These are phyloP conservation scores for Hippocampus comes DNA, from an alignment of 2,113 vertebrate genomes.

Conservation along the genomic window DNA sequence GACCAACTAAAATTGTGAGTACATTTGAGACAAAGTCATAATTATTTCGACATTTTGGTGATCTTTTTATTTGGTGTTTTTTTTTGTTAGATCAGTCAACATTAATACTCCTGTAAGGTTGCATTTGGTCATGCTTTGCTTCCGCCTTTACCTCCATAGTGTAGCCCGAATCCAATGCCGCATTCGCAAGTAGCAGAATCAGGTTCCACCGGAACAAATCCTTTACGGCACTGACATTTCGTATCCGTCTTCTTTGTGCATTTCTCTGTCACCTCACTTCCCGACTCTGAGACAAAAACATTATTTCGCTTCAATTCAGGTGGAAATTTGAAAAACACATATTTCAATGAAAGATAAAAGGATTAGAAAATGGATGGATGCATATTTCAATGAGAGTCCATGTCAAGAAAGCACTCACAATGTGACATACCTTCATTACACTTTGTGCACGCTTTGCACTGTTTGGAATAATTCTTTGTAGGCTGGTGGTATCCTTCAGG, in stretches of 20 bases:
- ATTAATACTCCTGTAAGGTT: not conserved
- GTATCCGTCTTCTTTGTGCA: slow-evolving; percentile 26
- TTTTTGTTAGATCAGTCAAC: not conserved
- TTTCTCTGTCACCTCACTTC: accelerated
- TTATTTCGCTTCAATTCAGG: not conserved
- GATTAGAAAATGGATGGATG: no score
- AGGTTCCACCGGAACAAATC: accelerated
- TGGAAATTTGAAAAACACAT: not conserved
- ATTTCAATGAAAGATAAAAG: no score
- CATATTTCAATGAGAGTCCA: not conserved
- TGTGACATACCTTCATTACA: slow-evolving; percentile 19
- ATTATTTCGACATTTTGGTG: no score
- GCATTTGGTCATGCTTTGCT: not conserved
- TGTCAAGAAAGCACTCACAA: not conserved
- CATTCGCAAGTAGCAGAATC: slow-evolving; percentile 43
- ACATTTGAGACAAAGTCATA: no score
- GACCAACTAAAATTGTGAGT: no score
- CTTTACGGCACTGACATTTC: slow-evolving; percentile 36
- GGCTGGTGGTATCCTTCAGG: not conserved
- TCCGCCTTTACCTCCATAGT: slow-evolving; percentile 10
- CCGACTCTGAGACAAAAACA: not conserved
- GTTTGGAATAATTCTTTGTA: accelerated
- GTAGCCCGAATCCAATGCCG: slow-evolving; percentile 21
- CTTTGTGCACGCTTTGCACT: not conserved
- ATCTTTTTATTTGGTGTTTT: no score